Percentiles rank a stretch among this genome's conserved stretches.
These are phyloP conservation scores for Tribolium freemani DNA, from an alignment of 2,888 invertebrate genomes.

Conservation along the genomic window DNA sequence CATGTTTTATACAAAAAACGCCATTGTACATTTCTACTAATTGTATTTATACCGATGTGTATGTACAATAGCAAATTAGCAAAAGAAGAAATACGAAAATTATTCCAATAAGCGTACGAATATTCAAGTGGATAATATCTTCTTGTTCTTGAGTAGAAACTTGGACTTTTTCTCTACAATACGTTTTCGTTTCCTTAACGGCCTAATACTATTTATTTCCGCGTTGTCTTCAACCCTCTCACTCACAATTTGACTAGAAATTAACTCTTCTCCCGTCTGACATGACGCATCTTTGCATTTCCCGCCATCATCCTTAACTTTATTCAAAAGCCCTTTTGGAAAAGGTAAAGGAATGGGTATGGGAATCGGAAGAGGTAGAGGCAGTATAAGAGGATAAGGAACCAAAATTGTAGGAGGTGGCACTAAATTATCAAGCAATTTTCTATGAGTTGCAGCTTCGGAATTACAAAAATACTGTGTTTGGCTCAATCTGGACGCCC, in stretches of 20 bases:
- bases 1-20: constrained; percentile 28
- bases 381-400: constrained; percentile 87
- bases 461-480: constrained; percentile 63
- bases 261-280: constrained; percentile 51
- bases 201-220: constrained; percentile 44
- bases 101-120: not conserved
- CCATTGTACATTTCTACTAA: not conserved
- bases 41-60: constrained; percentile 23
- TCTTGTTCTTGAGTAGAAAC: constrained; percentile 54
- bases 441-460: constrained; percentile 65
- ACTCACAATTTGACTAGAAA: constrained; percentile 22
- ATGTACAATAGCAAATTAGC: constrained; percentile 27
- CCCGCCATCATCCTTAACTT: constrained; percentile 46
- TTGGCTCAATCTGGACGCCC: constrained; percentile 63
- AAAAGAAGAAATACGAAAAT: constrained; percentile 39
- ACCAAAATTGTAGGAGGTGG: constrained; percentile 88
- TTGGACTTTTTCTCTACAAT: constrained; percentile 52
- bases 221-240: constrained; percentile 27
- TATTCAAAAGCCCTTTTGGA: constrained; percentile 58
- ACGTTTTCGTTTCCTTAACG: constrained; percentile 57
- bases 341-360: constrained; percentile 79
- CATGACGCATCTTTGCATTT: constrained; percentile 47
- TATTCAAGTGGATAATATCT: constrained; percentile 47
- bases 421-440: constrained; percentile 63
- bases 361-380: constrained; percentile 88